Base-by-base conservation (phyloP, 2,797 vertebrate species). In the Anomalospiza imberbis region DNA sequence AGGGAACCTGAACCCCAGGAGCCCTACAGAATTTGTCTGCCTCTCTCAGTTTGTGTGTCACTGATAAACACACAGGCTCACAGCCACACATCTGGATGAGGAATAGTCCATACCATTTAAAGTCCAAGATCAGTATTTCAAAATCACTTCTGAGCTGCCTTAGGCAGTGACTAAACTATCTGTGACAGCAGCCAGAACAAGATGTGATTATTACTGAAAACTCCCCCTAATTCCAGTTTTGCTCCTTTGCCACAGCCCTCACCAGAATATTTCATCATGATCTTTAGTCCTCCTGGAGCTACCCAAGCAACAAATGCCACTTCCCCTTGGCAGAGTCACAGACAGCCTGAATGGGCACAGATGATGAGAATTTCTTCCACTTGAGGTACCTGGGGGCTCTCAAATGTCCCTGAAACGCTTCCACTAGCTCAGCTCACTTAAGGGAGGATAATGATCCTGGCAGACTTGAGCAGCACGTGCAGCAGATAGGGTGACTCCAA, bases 391-490 rank as follows among this genome's bases (percentile, higher is more conserved):
- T 47, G 40, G 5, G 11, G 5, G 13, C 51, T 29, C 50, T 65
- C 29, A 7, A 29, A 48, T 7, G 7, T 48, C 13, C 26, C 18
- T 22, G 26, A 2, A 7, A 45, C 0, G 1, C 34, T 78, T 57
- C 20, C 15, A 36, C 5, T 8, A 45, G 10, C 36, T 76, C 48
- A 44, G 45, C 24, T 61, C 53, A 44, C 44, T 42, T 36, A 32
- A 50, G 36, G 7, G 26, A 85, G 34, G 38, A n/a, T 2, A 50
- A 28, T 0, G 0, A n/a, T 42, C 45, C 25, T 67, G 50, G 40
- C 62, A 62, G 25, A 60, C 6, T 9, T 55, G 50, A 40, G 36
- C 51, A 85, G 24, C 26, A 29, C 0, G 1, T 32, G 67, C 50
- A 61, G 38, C 50, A 55, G 54, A 57, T 47, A 57, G 12, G 5